Percentiles rank a stretch among this genome's conserved stretches.
Evolutionary conservation across 2,888 invertebrate genomes (phyloP).

Genomic region (Oasisia sp.): DNA sequence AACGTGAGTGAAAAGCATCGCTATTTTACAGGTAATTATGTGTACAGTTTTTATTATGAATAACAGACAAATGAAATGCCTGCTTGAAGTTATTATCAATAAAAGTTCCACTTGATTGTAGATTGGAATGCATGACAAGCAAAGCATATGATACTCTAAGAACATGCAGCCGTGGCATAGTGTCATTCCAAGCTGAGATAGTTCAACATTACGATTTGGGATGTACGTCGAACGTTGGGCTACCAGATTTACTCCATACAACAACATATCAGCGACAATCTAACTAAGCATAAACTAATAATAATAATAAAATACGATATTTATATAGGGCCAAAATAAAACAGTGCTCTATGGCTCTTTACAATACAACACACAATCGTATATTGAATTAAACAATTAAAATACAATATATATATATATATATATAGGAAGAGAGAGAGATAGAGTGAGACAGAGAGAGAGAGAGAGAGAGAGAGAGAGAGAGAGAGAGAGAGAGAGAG

Average conservation of each 20-base stretch:
- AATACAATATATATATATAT: no score
- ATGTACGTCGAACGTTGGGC: neutral
- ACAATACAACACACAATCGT: no score
- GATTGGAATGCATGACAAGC: neutral
- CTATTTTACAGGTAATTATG: neutral
- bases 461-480: no score
- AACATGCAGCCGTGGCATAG: neutral
- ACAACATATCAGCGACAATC: neutral
- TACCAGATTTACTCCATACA: neutral
- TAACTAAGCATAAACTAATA: neutral
- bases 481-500: no score
- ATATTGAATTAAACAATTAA: no score
- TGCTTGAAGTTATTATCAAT: neutral
- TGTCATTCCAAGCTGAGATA: neutral
- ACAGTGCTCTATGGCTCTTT: no score
- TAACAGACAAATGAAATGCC: neutral
- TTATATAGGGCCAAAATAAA: no score
- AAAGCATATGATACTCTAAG: neutral
- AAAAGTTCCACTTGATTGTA: neutral
- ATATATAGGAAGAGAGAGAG: neutral
- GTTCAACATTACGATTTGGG: neutral
- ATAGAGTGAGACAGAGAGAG: neutral
- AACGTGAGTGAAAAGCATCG: neutral
- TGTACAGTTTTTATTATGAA: neutral
- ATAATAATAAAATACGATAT: no score